These are phyloP conservation scores for Heliocidaris erythrogramma DNA, from an alignment of 35 echinoderm and acorn worm genomes.

Conservation along the genomic window DNA sequence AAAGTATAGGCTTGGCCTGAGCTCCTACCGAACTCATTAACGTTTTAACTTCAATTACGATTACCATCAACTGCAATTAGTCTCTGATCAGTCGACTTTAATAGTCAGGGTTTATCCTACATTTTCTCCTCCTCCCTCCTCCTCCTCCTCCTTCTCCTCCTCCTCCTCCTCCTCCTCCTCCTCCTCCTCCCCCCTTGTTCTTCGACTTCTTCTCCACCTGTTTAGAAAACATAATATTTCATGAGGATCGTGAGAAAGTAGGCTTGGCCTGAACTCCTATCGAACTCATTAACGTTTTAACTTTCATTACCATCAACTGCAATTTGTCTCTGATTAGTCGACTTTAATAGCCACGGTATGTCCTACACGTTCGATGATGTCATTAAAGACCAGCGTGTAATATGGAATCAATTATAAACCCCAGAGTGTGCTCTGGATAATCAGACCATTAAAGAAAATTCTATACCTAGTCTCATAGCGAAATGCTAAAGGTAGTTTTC, in stretches of 20 bases:
- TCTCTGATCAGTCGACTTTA: neutral
- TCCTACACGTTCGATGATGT: neutral
- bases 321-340: conserved; percentile 28
- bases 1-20: neutral
- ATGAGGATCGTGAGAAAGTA: neutral
- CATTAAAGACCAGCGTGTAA: conserved; percentile 13
- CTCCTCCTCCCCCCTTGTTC: neutral
- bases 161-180: neutral
- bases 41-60: neutral
- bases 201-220: neutral
- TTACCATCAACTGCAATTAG: conserved; percentile 22
- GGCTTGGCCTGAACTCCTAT: neutral
- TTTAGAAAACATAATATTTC: neutral
- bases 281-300: conserved; percentile 7
- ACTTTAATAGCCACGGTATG: neutral
- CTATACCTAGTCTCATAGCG: too few relatives aligned
- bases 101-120: neutral
- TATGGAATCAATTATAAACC: conserved; percentile 33
- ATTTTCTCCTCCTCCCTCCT: neutral
- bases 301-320: conserved; percentile 21
- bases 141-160: neutral
- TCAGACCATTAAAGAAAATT: too few relatives aligned
- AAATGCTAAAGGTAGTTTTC: too few relatives aligned
- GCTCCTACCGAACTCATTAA: conserved; percentile 9
- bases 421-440: neutral